Conservation (phyloP, 2,113 vertebrate species). For the Bagarius yarrelli region DNA sequence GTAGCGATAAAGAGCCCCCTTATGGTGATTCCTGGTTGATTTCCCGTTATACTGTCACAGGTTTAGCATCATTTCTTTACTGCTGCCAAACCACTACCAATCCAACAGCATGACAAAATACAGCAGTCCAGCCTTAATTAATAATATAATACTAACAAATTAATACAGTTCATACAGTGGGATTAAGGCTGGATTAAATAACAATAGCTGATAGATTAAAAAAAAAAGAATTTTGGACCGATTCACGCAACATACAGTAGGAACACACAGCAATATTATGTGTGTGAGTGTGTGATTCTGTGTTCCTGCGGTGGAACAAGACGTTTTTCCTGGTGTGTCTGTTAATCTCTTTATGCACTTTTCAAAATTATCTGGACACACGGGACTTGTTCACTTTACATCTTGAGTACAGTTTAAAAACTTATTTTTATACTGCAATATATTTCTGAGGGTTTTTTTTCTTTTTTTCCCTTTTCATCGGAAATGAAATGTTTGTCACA, state of each 20-base stretch:
- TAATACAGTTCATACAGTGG: background rate
- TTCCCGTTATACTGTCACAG: too few species aligned
- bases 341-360: conserved; percentile 21
- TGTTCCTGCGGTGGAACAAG: conserved; percentile 51
- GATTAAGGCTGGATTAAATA: background rate
- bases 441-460: too few species aligned
- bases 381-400: background rate
- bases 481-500: background rate
- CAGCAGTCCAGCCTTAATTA: background rate
- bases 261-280: background rate
- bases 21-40: background rate
- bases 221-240: background rate
- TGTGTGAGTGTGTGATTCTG: conserved; percentile 2
- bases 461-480: too few species aligned
- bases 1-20: background rate
- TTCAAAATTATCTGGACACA: background rate
- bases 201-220: background rate
- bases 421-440: background rate
- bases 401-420: background rate
- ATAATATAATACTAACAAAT: background rate
- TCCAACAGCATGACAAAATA: background rate
- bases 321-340: conserved; percentile 40
- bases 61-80: background rate
- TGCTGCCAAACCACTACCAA: background rate
- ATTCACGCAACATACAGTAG: background rate